A percentile compares a stretch with the other conserved stretches of the same genome.
Evolutionary conservation across 1,140 invertebrate genomes (phyloP).

Genomic region (Mizuhopecten yessoensis): DNA sequence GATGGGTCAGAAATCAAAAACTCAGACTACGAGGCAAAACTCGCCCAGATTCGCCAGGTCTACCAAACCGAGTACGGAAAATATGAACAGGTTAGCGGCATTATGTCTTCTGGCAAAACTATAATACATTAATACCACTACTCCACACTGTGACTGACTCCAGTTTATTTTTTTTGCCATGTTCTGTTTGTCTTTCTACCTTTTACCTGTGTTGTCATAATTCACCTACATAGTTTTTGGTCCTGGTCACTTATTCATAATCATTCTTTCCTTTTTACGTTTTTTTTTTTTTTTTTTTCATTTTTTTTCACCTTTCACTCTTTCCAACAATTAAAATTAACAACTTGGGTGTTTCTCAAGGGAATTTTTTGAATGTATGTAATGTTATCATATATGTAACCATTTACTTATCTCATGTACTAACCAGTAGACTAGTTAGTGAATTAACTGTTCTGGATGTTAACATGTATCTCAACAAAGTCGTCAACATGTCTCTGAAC

Average conservation of each 20-base stretch:
- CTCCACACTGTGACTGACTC: constrained; percentile 36
- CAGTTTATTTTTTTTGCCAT: constrained; percentile 15
- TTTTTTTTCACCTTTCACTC: constrained; percentile 13
- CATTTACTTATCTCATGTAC: neutral
- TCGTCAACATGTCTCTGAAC: neutral
- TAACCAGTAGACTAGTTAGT: constrained; percentile 26
- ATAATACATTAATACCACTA: constrained; percentile 39
- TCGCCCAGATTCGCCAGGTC: constrained; percentile 72
- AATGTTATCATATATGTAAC: neutral
- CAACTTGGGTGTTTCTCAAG: constrained; percentile 4
- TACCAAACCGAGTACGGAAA: constrained; percentile 75
- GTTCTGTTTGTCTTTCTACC: neutral
- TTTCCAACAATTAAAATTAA: constrained; percentile 22
- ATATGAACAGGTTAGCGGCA: constrained; percentile 72
- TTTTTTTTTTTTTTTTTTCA: neutral
- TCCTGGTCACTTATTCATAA: constrained; percentile 20
- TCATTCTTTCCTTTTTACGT: neutral
- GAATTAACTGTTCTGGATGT: neutral
- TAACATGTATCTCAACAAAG: neutral
- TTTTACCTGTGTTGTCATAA: constrained; percentile 26
- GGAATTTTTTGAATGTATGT: neutral
- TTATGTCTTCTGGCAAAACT: constrained; percentile 38
- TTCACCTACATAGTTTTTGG: constrained; percentile 23
- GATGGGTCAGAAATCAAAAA: constrained; percentile 68
- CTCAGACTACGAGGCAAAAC: constrained; percentile 73